Conservation (phyloP, 2,888 invertebrate genomes). For the Arrhopalites spinosus region DNA sequence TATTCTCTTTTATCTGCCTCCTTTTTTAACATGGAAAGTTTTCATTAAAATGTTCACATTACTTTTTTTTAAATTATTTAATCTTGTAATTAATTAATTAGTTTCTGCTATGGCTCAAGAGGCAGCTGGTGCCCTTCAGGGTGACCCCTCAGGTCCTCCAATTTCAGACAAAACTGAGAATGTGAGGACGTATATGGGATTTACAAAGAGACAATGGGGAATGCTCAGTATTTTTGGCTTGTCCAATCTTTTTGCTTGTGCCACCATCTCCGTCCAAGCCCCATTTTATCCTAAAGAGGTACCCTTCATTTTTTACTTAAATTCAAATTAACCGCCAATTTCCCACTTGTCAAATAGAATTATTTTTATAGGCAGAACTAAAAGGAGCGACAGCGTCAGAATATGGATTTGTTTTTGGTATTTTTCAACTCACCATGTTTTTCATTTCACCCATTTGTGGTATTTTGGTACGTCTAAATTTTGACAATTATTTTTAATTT, state of each 20-base stretch:
- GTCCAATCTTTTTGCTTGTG: slow-evolving; percentile 83
- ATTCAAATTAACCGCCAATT: too few species aligned
- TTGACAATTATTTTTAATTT: neutral
- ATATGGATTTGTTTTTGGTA: slow-evolving; percentile 83
- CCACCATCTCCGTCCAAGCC: slow-evolving; percentile 72
- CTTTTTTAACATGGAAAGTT: too few species aligned
- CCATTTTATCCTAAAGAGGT: slow-evolving; percentile 86
- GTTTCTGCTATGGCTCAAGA: too few species aligned
- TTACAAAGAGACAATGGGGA: slow-evolving; percentile 69
- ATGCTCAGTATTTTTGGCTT: slow-evolving; percentile 78
- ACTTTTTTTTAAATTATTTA: too few species aligned
- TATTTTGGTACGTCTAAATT: slow-evolving; percentile 65
- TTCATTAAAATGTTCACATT: too few species aligned
- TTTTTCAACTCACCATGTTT: slow-evolving; percentile 83
- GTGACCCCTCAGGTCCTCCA: too few species aligned
- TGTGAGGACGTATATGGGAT: slow-evolving; percentile 6
- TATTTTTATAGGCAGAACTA: slow-evolving; percentile 70
- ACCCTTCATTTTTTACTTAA: neutral
- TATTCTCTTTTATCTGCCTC: too few species aligned
- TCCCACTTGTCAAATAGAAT: neutral
- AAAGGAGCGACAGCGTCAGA: slow-evolving; percentile 82
- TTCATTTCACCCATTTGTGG: slow-evolving; percentile 81
- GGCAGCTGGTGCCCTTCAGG: too few species aligned
- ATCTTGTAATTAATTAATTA: too few species aligned
- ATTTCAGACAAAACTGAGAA: neutral